A percentile compares a stretch with the other conserved stretches of the same genome.
Conservation (phyloP, 2,888 invertebrate genomes). For the Papilio elwesi region DNA sequence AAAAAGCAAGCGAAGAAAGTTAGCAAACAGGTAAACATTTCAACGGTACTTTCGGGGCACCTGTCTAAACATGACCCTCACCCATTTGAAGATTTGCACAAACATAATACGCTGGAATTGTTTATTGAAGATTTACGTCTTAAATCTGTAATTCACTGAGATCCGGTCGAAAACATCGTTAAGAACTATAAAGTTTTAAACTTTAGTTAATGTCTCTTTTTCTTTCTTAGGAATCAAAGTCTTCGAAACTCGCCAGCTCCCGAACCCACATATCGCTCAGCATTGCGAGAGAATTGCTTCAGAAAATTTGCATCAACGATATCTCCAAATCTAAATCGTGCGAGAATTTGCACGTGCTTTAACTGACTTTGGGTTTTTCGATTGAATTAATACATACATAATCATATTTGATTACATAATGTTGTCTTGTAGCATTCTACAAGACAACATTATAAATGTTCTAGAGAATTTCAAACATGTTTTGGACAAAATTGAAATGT, state of each 20-base stretch:
- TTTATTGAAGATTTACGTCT: too few relatives aligned
- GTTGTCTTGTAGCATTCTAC: too few relatives aligned
- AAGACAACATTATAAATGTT: conserved; percentile 22
- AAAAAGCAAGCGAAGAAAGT: conserved; percentile 86
- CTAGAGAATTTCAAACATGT: too few relatives aligned
- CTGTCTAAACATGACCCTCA: too few relatives aligned
- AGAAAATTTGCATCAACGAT: conserved; percentile 94
- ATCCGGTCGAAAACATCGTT: background rate
- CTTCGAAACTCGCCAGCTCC: conserved; percentile 89
- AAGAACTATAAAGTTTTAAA: conserved; percentile 2
- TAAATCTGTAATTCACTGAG: too few relatives aligned
- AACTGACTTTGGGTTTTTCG: conserved; percentile 49
- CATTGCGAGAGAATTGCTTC: conserved; percentile 91
- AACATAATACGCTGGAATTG: too few relatives aligned
- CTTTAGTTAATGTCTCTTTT: conserved; percentile 25
- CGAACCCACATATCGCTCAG: conserved; percentile 92
- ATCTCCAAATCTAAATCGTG: conserved; percentile 93
- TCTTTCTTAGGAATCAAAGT: conserved; percentile 77
- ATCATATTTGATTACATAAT: too few relatives aligned
- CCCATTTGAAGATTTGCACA: too few relatives aligned
- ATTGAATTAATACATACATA: too few relatives aligned
- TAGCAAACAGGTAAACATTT: conserved; percentile 61
- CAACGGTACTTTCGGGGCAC: too few relatives aligned
- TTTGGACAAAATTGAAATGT: too few relatives aligned
- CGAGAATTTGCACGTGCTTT: conserved; percentile 93